A percentile compares a stretch with the other conserved stretches of the same genome.
phyloP scores from a whole-genome alignment of 1,140 invertebrate genomes.

The Teleopsis dalmanni region DNA sequence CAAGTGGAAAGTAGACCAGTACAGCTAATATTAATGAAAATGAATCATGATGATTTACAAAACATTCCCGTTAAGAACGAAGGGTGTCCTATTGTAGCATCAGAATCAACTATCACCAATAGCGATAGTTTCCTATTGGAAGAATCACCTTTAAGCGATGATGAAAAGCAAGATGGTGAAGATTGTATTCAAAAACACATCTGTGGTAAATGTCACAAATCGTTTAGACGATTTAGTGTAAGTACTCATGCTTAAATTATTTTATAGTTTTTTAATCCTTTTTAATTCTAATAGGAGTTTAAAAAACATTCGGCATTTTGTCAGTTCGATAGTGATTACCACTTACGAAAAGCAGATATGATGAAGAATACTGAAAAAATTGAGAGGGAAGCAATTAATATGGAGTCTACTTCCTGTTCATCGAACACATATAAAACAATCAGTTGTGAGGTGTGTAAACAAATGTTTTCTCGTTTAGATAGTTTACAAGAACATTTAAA shows the following conservation, averaged over 20 bases:
- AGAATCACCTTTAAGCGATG: slow-evolving; percentile 14
- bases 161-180: slow-evolving; percentile 8
- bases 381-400: slow-evolving; percentile 34
- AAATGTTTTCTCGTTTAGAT: slow-evolving; percentile 66
- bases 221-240: slow-evolving; percentile 29
- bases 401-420: slow-evolving; percentile 62
- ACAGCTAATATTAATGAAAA: no score
- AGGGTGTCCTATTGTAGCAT: slow-evolving; percentile 19
- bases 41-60: slow-evolving; percentile 37
- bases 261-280: no score
- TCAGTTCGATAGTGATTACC: slow-evolving; percentile 37
- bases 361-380: slow-evolving; percentile 41
- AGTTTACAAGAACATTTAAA: slow-evolving; percentile 69
- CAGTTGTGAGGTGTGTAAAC: slow-evolving; percentile 58
- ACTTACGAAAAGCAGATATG: slow-evolving; percentile 38
- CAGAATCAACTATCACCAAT: slow-evolving; percentile 10
- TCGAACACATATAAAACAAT: slow-evolving; percentile 44
- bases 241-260: slow-evolving; percentile 3
- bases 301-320: slow-evolving; percentile 41
- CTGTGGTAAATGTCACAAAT: slow-evolving; percentile 41
- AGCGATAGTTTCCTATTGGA: slow-evolving; percentile 17
- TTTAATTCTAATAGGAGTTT: slow-evolving; percentile 17
- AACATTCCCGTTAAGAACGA: slow-evolving; percentile 32
- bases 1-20: slow-evolving; percentile 19
- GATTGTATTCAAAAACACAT: slow-evolving; percentile 24